Conservation (phyloP, 1,140 invertebrate genomes). For the Eulimnadia texana region DNA sequence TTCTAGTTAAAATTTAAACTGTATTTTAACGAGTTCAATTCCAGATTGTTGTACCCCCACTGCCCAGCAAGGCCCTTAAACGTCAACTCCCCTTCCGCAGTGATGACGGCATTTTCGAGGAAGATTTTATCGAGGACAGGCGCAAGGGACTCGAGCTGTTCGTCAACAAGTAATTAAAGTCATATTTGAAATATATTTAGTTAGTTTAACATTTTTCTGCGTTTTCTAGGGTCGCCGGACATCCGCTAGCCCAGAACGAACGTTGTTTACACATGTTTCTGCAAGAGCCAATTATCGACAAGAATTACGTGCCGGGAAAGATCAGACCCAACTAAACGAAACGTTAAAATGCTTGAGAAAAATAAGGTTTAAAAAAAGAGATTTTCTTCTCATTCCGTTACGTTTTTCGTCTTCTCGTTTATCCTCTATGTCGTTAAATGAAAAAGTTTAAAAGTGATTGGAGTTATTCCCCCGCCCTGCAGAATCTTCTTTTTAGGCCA, state of each 20-base stretch:
- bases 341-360: too few relatives aligned
- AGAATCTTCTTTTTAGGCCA: too few relatives aligned
- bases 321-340: constrained; percentile 36
- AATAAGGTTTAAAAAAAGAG: too few relatives aligned
- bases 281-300: constrained; percentile 91
- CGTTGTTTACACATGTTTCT: constrained; percentile 99
- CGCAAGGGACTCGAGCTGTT: constrained; percentile 95
- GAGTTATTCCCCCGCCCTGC: too few relatives aligned
- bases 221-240: constrained; percentile 80
- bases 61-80: constrained; percentile 97
- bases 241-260: constrained; percentile 99
- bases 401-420: too few relatives aligned
- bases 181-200: too few relatives aligned
- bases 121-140: constrained; percentile 98
- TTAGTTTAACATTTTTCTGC: not conserved
- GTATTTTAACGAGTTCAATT: constrained; percentile 20
- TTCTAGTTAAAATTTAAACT: constrained; percentile 3
- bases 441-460: too few relatives aligned
- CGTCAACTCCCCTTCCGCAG: constrained; percentile 92
- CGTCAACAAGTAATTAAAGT: constrained; percentile 74
- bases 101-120: constrained; percentile 99
- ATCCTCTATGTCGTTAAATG: too few relatives aligned
- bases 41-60: constrained; percentile 90
- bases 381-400: too few relatives aligned
- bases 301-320: constrained; percentile 98